Evolutionary conservation across 2,113 vertebrate species (phyloP).

Genomic region (Actinemys pallida): DNA sequence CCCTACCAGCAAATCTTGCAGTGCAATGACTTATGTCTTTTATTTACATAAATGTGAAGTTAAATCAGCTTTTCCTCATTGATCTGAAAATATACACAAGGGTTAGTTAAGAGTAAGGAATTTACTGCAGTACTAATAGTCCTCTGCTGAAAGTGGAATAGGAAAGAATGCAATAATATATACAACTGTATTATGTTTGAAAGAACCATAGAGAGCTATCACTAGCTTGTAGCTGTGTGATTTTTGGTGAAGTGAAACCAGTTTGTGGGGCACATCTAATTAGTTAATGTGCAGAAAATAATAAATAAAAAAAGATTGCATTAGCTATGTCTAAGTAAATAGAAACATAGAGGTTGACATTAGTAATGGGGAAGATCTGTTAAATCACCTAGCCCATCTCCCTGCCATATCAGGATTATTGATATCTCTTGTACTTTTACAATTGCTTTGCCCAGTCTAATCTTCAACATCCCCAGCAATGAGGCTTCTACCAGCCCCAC

Average conservation of each 20-base stretch:
- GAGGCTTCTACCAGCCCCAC: background rate
- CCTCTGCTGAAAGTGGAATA: background rate
- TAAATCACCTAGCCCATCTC: background rate
- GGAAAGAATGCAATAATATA: conserved; percentile 45
- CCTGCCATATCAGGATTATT: background rate
- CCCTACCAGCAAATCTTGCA: background rate
- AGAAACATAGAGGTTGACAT: background rate
- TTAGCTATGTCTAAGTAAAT: background rate
- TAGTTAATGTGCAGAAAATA: background rate
- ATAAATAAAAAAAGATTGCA: background rate
- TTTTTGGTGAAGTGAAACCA: background rate
- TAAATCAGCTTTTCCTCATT: conserved; percentile 26
- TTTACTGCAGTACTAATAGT: conserved; percentile 3
- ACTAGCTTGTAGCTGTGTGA: background rate
- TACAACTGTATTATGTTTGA: background rate
- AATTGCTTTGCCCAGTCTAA: background rate
- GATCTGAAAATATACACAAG: conserved; percentile 20
- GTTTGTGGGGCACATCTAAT: background rate
- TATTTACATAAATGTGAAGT: background rate
- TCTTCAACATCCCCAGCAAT: background rate
- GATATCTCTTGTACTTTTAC: fast-evolving
- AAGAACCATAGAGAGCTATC: background rate
- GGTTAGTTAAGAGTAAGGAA: background rate
- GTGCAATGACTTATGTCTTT: background rate
- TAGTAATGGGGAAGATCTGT: background rate